Conservation (phyloP, 2,888 invertebrate genomes). For the Clostera curtula region DNA sequence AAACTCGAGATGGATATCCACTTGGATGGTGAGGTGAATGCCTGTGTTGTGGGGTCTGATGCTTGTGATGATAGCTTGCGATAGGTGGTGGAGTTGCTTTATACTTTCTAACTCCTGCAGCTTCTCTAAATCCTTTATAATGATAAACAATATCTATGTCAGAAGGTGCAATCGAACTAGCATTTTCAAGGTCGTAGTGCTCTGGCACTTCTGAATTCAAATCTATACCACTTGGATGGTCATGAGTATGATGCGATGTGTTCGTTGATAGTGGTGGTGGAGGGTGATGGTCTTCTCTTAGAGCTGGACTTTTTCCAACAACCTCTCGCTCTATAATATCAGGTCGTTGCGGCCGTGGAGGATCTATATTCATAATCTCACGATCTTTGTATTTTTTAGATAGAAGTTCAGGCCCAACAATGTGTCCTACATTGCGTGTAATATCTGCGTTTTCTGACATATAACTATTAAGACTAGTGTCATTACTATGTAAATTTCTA, state of each 20-base stretch:
- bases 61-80: conserved; percentile 85
- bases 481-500: conserved; percentile 80
- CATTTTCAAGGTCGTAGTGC: conserved; percentile 97
- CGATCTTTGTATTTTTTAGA: conserved; percentile 93
- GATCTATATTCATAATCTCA: conserved; percentile 82
- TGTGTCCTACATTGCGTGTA: conserved; percentile 83
- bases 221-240: conserved; percentile 83
- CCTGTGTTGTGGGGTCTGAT: conserved; percentile 82
- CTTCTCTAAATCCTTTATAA: conserved; percentile 94
- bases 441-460: conserved; percentile 84
- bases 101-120: conserved; percentile 87
- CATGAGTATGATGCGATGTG: conserved; percentile 81
- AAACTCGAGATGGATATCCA: conserved; percentile 83
- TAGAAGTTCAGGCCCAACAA: conserved; percentile 89
- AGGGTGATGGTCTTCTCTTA: conserved; percentile 86
- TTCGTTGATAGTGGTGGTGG: conserved; percentile 85
- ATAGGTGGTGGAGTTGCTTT: conserved; percentile 90
- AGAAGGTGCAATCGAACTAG: conserved; percentile 97
- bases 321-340: conserved; percentile 95
- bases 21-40: conserved; percentile 86
- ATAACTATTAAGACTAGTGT: conserved; percentile 80
- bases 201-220: conserved; percentile 88
- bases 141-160: conserved; percentile 98
- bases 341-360: conserved; percentile 88
- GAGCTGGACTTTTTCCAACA: conserved; percentile 87